These are phyloP conservation scores for Mixornis gularis DNA, from an alignment of 2,113 vertebrate genomes.

Conservation along the genomic window DNA sequence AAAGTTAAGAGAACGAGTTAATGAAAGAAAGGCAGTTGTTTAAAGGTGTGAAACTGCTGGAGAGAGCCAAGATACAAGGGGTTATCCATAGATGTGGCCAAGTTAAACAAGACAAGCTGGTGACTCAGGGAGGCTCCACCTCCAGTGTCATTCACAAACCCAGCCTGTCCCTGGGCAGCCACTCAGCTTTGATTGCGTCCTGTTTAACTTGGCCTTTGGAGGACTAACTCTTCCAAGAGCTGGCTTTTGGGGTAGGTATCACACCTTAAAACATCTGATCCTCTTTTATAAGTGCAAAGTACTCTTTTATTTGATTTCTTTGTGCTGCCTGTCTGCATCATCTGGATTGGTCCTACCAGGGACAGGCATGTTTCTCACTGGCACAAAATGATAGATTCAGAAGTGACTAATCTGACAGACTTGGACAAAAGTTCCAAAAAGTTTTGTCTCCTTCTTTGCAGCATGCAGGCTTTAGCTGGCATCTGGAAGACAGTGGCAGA, in stretches of 20 bases:
- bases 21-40: background rate
- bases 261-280: conserved; percentile 13
- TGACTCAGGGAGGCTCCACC: background rate
- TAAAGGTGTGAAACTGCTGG: conserved; percentile 12
- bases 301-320: background rate
- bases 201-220: conserved; percentile 5
- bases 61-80: background rate
- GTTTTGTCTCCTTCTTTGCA: background rate
- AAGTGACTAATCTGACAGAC: background rate
- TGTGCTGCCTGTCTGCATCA: background rate
- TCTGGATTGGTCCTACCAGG: background rate
- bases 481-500: background rate
- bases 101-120: conserved; percentile 16
- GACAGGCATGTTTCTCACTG: background rate
- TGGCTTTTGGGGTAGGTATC: background rate
- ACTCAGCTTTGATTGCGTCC: background rate
- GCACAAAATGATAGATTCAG: background rate
- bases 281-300: background rate
- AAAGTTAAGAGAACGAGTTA: background rate
- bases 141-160: conserved; percentile 2
- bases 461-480: background rate
- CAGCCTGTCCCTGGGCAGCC: background rate
- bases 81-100: background rate
- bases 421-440: background rate
- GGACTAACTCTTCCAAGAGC: background rate